Conservation (phyloP, 2,888 invertebrate species). For the Herminia tarsipennalis region DNA sequence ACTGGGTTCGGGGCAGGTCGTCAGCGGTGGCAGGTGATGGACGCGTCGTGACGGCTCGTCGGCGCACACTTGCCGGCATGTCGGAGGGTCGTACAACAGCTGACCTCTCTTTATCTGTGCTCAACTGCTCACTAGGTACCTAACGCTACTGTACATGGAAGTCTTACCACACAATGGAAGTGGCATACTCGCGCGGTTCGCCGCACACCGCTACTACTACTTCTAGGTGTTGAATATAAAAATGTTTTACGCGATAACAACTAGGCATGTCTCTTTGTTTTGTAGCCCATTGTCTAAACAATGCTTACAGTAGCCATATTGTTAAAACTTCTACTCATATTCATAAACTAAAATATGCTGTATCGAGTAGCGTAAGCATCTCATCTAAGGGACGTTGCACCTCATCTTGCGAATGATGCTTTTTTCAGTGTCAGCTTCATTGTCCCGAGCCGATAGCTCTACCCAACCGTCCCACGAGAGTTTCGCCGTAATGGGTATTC, state of each 20-base stretch:
- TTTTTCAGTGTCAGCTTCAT: slow-evolving; percentile 51
- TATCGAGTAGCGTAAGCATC: slow-evolving; percentile 26
- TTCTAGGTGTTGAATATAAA: no score
- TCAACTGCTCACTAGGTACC: slow-evolving; percentile 14
- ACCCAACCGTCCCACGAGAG: slow-evolving; percentile 40
- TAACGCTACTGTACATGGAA: slow-evolving; percentile 15
- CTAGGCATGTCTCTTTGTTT: no score
- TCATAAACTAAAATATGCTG: slow-evolving; percentile 9
- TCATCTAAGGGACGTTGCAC: slow-evolving; percentile 45
- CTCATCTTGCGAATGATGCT: slow-evolving; percentile 44
- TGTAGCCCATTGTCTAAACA: no score
- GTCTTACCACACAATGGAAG: no score
- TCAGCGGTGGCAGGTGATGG: slow-evolving; percentile 76
- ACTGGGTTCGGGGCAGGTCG: slow-evolving; percentile 64
- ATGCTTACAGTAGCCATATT: no score
- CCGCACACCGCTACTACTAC: no score
- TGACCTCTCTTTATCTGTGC: slow-evolving; percentile 48
- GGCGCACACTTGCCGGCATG: slow-evolving; percentile 50
- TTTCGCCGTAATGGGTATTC: slow-evolving; percentile 42
- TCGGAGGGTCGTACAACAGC: slow-evolving; percentile 53
- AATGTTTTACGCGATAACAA: no score
- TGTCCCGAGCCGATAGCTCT: slow-evolving; percentile 49
- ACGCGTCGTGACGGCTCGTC: slow-evolving; percentile 69
- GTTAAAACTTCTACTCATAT: no score
- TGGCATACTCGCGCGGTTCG: no score